A percentile compares a stretch with the other conserved stretches of the same genome.
phyloP scores from a whole-genome alignment of 2,888 invertebrate genomes.

The Lepeophtheirus nordmannii region DNA sequence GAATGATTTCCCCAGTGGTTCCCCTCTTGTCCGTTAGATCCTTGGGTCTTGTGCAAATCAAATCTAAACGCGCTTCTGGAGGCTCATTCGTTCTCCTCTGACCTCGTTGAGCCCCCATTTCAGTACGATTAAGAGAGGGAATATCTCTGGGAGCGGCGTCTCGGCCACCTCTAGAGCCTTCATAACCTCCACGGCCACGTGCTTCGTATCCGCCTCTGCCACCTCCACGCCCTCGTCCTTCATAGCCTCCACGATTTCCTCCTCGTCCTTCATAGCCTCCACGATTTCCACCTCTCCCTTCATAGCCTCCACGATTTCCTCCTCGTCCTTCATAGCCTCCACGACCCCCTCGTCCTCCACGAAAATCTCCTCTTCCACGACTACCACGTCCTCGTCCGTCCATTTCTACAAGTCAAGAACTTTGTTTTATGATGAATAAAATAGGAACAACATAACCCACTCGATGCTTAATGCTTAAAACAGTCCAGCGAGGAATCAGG shows the following conservation, averaged over 20 bases:
- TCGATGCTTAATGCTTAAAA: too few species aligned
- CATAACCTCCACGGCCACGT: background rate
- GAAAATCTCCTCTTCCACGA: background rate
- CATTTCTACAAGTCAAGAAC: background rate
- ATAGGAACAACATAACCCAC: too few species aligned
- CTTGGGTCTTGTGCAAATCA: background rate
- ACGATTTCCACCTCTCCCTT: background rate
- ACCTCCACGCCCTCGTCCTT: background rate
- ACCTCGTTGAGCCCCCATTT: background rate
- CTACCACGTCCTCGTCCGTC: background rate
- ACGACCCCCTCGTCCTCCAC: background rate
- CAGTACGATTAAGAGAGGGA: background rate
- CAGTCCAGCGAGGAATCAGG: too few species aligned
- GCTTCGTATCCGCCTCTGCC: background rate
- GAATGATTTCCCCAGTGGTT: background rate
- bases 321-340: slow-evolving; percentile 3
- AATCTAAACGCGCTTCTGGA: background rate
- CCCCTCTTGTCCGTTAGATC: background rate
- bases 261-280: slow-evolving; percentile 2
- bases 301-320: background rate
- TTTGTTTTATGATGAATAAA: too few species aligned
- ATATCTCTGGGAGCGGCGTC: background rate
- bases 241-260: background rate
- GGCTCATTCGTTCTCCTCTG: background rate
- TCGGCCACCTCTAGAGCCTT: background rate